Evolutionary conservation across 2,888 invertebrate species (phyloP).

Genomic region (Aleiodes leptofemur): DNA sequence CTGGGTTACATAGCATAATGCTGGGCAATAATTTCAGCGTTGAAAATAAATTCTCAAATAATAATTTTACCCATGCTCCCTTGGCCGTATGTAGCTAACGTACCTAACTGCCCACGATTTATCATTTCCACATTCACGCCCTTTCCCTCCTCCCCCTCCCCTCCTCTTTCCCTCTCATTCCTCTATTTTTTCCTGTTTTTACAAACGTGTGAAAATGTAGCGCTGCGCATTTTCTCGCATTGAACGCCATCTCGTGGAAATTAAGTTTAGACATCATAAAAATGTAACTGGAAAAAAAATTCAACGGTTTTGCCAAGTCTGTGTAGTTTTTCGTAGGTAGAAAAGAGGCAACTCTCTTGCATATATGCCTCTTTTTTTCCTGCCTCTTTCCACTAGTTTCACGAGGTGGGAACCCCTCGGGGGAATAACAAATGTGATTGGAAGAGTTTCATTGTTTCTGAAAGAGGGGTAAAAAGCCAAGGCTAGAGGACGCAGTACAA

Average conservation of each 20-base stretch:
- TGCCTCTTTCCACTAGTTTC: neutral
- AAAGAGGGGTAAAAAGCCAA: constrained; percentile 40
- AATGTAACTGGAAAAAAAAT: constrained; percentile 62
- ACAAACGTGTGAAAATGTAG: constrained; percentile 29
- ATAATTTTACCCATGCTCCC: constrained; percentile 66
- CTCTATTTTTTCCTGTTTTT: constrained; percentile 28
- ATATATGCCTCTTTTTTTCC: constrained; percentile 57
- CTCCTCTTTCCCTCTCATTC: constrained; percentile 38
- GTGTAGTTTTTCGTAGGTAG: constrained; percentile 51
- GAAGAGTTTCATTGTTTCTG: constrained; percentile 67
- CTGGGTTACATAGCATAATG: constrained; percentile 63
- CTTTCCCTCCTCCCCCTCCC: constrained; percentile 46
- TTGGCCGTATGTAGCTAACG: constrained; percentile 71
- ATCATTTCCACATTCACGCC: constrained; percentile 68
- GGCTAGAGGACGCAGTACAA: constrained; percentile 65
- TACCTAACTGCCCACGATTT: constrained; percentile 72
- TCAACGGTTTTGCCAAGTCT: constrained; percentile 58
- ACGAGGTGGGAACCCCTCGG: constrained; percentile 41
- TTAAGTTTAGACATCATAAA: constrained; percentile 66
- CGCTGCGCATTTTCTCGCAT: constrained; percentile 1
- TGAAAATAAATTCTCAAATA: constrained; percentile 72
- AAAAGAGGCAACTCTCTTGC: constrained; percentile 38
- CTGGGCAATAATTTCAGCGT: constrained; percentile 67
- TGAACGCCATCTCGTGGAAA: constrained; percentile 53
- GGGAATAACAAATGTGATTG: constrained; percentile 70